These are phyloP conservation scores for Montipora capricornis DNA, from an alignment of 64 coral and sea anemone species.

Conservation along the genomic window DNA sequence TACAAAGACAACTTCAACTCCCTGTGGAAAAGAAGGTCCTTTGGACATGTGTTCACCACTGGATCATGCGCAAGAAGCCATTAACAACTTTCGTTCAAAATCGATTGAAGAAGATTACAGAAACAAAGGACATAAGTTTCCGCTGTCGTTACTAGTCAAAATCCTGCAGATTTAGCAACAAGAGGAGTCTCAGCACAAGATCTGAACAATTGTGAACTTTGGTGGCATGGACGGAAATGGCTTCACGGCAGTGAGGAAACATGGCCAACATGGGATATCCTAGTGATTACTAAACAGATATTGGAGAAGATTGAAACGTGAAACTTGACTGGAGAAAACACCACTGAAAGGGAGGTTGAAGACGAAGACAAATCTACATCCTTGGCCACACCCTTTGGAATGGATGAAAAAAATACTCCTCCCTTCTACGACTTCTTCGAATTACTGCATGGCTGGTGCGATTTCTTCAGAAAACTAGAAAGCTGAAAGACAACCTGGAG, in stretches of 20 bases:
- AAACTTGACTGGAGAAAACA: constrained; percentile 34
- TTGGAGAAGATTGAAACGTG: constrained; percentile 49
- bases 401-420: constrained; percentile 37
- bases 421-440: background rate
- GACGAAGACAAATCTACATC: background rate
- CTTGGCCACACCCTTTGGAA: background rate
- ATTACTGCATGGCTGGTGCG: constrained; percentile 11
- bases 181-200: no score
- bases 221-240: constrained; percentile 65
- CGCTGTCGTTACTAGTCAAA: no score
- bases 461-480: constrained; percentile 10
- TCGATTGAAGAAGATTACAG: constrained; percentile 52
- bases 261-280: constrained; percentile 55
- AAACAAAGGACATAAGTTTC: constrained; percentile 50
- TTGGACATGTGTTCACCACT: constrained; percentile 47
- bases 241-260: background rate
- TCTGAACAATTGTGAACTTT: constrained; percentile 46
- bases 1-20: constrained; percentile 25
- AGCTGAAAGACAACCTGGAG: background rate
- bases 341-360: background rate
- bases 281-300: constrained; percentile 36
- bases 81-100: constrained; percentile 34
- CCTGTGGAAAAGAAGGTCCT: background rate
- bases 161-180: no score
- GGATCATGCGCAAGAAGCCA: constrained; percentile 4